phyloP scores from a whole-genome alignment of 2,888 invertebrate species.

The Xestia c-nigrum region DNA sequence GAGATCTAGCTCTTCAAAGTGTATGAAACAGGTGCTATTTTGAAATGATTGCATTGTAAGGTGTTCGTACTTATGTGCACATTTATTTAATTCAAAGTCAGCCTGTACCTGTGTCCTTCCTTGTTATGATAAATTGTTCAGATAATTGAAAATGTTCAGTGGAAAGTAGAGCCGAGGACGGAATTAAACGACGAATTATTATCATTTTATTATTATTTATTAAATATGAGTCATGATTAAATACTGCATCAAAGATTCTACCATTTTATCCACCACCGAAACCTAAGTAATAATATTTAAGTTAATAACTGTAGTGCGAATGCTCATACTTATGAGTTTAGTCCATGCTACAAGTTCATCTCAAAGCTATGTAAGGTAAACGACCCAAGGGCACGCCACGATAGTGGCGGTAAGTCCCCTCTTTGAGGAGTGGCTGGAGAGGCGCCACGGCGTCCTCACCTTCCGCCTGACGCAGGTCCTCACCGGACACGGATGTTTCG shows the following conservation, averaged over 20 bases:
- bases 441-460: too few relatives aligned
- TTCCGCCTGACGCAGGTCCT: too few relatives aligned
- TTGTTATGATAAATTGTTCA: too few relatives aligned
- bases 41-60: not conserved
- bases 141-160: not conserved
- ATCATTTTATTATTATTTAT: slow-evolving; percentile 77
- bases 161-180: slow-evolving; percentile 7
- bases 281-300: slow-evolving; percentile 83
- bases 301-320: slow-evolving; percentile 79
- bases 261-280: slow-evolving; percentile 85
- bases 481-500: too few relatives aligned
- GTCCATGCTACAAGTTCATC: slow-evolving; percentile 65
- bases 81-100: not conserved
- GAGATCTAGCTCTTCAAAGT: not conserved
- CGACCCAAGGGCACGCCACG: too few relatives aligned
- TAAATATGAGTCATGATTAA: slow-evolving; percentile 84
- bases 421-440: too few relatives aligned
- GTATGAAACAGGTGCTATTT: not conserved
- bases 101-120: too few relatives aligned
- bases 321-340: too few relatives aligned
- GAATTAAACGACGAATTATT: slow-evolving; percentile 74
- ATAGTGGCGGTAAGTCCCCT: too few relatives aligned
- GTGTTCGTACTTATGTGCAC: not conserved
- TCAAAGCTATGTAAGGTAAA: slow-evolving; percentile 67
- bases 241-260: slow-evolving; percentile 82